Percentiles rank a stretch among this genome's conserved stretches.
Evolutionary conservation across 2,797 vertebrate genomes (phyloP).

Genomic region (Ciconia nigra): DNA sequence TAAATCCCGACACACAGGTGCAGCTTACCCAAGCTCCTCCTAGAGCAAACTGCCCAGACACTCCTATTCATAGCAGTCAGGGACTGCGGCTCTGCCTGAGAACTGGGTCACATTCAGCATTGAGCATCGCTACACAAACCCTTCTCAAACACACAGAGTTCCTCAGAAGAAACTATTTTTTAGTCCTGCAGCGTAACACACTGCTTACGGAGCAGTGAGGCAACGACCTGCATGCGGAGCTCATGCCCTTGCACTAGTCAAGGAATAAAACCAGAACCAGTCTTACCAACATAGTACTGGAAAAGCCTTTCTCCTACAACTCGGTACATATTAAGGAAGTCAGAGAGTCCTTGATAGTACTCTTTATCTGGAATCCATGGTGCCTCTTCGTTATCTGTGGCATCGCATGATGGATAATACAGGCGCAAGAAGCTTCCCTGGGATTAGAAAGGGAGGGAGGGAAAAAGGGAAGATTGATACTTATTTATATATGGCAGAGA

Average conservation of each 20-base stretch:
- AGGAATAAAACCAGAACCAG: neutral
- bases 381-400: slow-evolving; percentile 68
- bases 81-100: neutral
- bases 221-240: neutral
- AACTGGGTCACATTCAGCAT: neutral
- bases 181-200: neutral
- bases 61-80: neutral
- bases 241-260: neutral
- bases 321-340: slow-evolving; percentile 87
- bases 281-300: slow-evolving; percentile 86
- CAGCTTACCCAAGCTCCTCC: neutral
- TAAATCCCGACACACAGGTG: neutral
- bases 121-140: neutral
- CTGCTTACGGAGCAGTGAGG: neutral
- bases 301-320: slow-evolving; percentile 81
- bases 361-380: slow-evolving; percentile 88
- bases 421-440: slow-evolving; percentile 91
- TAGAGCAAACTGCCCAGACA: neutral
- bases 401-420: slow-evolving; percentile 87
- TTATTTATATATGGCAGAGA: neutral
- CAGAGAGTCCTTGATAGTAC: slow-evolving; percentile 90
- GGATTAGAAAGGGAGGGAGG: neutral
- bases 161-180: neutral
- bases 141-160: neutral
- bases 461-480: neutral